phyloP scores from a whole-genome alignment of 1,140 invertebrate genomes.

The Lethrus apterus region DNA sequence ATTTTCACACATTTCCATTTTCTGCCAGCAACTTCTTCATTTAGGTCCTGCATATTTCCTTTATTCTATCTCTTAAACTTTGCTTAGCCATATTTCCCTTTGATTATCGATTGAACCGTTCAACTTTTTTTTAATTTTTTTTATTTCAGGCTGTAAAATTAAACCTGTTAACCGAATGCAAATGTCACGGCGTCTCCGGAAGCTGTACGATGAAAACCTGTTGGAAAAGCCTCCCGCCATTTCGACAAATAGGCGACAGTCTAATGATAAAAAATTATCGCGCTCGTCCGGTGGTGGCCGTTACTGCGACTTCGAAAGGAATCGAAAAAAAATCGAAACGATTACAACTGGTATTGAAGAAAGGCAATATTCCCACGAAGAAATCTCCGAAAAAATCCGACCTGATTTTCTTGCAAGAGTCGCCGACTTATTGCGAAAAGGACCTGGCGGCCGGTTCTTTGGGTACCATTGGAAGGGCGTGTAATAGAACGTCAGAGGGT shows the following conservation, averaged over 20 bases:
- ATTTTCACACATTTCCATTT: too few relatives aligned
- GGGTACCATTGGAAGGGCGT: constrained; percentile 76
- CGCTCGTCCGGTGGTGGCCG: constrained; percentile 63
- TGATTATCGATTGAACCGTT: too few relatives aligned
- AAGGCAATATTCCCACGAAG: constrained; percentile 36
- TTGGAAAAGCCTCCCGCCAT: constrained; percentile 83
- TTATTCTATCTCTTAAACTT: too few relatives aligned
- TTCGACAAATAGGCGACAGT: constrained; percentile 73
- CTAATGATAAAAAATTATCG: constrained; percentile 78
- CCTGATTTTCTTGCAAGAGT: constrained; percentile 80
- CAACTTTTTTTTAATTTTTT: not conserved
- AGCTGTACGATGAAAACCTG: constrained; percentile 92
- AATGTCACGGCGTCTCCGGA: constrained; percentile 94
- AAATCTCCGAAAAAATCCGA: constrained; percentile 66
- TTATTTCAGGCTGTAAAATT: constrained; percentile 73
- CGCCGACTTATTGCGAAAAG: constrained; percentile 87
- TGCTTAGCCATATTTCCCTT: too few relatives aligned
- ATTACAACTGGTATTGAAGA: constrained; percentile 34
- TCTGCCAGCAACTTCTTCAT: too few relatives aligned
- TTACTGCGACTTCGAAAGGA: constrained; percentile 40
- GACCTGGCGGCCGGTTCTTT: constrained; percentile 67
- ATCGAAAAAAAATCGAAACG: constrained; percentile 18
- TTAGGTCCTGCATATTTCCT: too few relatives aligned
- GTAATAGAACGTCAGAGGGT: constrained; percentile 78
- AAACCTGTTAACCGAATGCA: constrained; percentile 78